A percentile compares a stretch with the other conserved stretches of the same genome.
These are phyloP conservation scores for Myotis yumanensis DNA, from an alignment of 2,113 vertebrate species.

Conservation along the genomic window DNA sequence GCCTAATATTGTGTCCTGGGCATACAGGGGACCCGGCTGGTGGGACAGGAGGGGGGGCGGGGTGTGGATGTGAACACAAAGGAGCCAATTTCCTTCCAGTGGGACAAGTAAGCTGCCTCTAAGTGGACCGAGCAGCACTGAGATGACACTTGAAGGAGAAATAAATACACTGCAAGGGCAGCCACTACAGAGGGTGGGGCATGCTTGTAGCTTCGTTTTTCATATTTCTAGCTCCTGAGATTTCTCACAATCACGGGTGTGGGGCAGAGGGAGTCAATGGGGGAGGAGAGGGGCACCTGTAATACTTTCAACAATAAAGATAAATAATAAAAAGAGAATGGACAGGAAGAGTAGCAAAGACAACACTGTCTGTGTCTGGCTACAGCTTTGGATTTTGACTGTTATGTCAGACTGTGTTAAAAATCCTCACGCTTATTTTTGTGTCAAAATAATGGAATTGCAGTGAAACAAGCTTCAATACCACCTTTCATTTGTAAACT, in stretches of 20 bases:
- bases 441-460: not conserved
- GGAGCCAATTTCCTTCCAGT: not conserved
- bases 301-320: too few species aligned
- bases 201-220: too few species aligned
- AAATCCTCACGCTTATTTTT: not conserved
- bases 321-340: not conserved
- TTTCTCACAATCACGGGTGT: not conserved
- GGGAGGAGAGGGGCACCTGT: too few species aligned
- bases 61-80: not conserved
- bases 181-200: not conserved
- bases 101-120: not conserved
- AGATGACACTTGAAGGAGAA: not conserved
- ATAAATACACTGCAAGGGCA: not conserved
- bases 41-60: not conserved
- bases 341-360: not conserved
- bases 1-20: not conserved
- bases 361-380: not conserved
- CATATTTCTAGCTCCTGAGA: fast-evolving
- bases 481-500: not conserved
- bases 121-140: not conserved
- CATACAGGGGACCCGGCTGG: not conserved
- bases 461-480: not conserved
- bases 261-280: too few species aligned
- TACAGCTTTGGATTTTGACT: not conserved
- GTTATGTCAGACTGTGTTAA: not conserved